These are phyloP conservation scores for Geothlypis trichas DNA, from an alignment of 2,113 vertebrate genomes.

Conservation along the genomic window DNA sequence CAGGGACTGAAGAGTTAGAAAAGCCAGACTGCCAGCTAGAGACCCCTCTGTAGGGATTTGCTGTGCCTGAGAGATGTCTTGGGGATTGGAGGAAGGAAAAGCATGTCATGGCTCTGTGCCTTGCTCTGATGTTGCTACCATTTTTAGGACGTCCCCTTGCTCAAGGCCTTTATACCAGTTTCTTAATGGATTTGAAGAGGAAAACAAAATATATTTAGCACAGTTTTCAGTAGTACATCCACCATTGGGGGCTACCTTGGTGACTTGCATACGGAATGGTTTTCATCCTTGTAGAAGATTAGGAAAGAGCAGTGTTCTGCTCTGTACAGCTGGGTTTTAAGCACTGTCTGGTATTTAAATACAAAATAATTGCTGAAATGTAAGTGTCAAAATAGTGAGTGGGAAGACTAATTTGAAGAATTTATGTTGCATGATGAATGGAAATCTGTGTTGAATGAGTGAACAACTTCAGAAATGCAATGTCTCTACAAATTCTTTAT, in stretches of 20 bases:
- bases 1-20: not conserved
- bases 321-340: not conserved
- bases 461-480: not conserved
- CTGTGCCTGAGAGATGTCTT: not conserved
- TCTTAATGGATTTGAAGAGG: not conserved
- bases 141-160: not conserved
- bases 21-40: rapidly evolving
- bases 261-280: not conserved
- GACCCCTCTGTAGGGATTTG: not conserved
- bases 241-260: not conserved
- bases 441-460: not conserved
- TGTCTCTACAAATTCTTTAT: not conserved
- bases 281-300: not conserved
- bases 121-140: not conserved
- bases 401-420: not conserved
- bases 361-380: not conserved
- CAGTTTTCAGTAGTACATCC: not conserved
- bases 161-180: not conserved
- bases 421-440: not conserved
- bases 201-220: not conserved
- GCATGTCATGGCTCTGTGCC: not conserved
- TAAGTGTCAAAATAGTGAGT: not conserved
- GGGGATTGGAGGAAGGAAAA: not conserved
- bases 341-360: not conserved
- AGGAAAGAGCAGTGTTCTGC: not conserved